These are phyloP conservation scores for Coranthus polyacanthus DNA, from an alignment of 2,797 vertebrate genomes.

Conservation along the genomic window DNA sequence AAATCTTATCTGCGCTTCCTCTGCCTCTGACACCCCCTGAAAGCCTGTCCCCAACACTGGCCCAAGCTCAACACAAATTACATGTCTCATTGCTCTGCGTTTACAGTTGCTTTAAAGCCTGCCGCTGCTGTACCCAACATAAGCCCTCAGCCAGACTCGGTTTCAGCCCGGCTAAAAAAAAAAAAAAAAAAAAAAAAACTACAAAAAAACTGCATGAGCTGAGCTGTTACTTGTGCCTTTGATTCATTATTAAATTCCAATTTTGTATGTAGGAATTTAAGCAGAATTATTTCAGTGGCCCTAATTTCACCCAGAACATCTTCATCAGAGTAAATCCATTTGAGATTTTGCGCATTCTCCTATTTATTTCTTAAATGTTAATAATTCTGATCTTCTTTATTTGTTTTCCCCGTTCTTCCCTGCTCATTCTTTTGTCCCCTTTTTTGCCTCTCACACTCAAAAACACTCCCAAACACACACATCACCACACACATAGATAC, in stretches of 20 bases:
- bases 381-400: constrained; percentile 32
- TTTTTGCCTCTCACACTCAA: constrained; percentile 3
- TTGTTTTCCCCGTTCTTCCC: constrained; percentile 7
- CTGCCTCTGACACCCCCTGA: constrained; percentile 78
- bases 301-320: constrained; percentile 70
- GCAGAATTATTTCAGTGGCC: constrained; percentile 66
- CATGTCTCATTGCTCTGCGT: constrained; percentile 84
- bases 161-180: constrained; percentile 42
- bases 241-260: constrained; percentile 74
- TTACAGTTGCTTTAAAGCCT: constrained; percentile 80
- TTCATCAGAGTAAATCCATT: constrained; percentile 33
- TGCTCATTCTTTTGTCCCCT: constrained; percentile 10
- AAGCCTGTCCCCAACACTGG: constrained; percentile 81
- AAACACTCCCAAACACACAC: neutral
- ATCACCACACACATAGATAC: constrained; percentile 33
- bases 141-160: constrained; percentile 67
- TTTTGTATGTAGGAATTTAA: constrained; percentile 65
- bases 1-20: constrained; percentile 83
- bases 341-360: constrained; percentile 26
- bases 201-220: constrained; percentile 49
- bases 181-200: constrained; percentile 19
- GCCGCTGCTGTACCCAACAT: constrained; percentile 67
- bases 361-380: constrained; percentile 16
- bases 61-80: constrained; percentile 81
- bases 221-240: constrained; percentile 65